These are phyloP conservation scores for Ameiurus melas DNA, from an alignment of 2,113 vertebrate genomes.

Conservation along the genomic window DNA sequence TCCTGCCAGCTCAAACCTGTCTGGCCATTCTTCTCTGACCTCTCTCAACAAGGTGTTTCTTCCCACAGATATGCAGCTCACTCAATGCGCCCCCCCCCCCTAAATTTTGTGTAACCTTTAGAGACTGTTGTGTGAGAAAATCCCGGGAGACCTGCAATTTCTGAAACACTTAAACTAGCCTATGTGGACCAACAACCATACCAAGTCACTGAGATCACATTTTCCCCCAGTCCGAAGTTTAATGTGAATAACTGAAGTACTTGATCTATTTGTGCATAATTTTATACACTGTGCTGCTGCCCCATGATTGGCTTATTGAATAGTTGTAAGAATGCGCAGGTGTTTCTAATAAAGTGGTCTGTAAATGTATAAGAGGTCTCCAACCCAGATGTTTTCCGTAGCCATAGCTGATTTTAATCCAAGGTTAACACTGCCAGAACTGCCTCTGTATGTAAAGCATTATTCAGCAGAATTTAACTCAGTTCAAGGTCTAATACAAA, in stretches of 20 bases:
- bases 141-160: not conserved
- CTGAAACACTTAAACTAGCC: not conserved
- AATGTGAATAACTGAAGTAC: not conserved
- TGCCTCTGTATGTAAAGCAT: slow-evolving; percentile 1
- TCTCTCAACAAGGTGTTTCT: not conserved
- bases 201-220: not conserved
- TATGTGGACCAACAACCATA: not conserved
- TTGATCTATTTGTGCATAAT: not conserved
- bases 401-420: not conserved
- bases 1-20: not conserved
- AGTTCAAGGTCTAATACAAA: slow-evolving; percentile 1
- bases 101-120: not conserved
- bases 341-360: not conserved
- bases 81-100: not conserved
- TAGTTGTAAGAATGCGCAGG: not conserved
- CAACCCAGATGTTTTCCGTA: not conserved
- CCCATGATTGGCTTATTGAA: not conserved
- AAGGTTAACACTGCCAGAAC: slow-evolving; percentile 12
- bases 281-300: not conserved
- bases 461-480: slow-evolving; percentile 4
- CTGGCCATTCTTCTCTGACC: not conserved
- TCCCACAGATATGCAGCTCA: not conserved
- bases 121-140: not conserved
- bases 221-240: not conserved
- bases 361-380: not conserved